Evolutionary conservation across 2,113 vertebrate species (phyloP), one percentile per base, ranked within the genome.

Genomic region (Stigmatopora nigra): DNA sequence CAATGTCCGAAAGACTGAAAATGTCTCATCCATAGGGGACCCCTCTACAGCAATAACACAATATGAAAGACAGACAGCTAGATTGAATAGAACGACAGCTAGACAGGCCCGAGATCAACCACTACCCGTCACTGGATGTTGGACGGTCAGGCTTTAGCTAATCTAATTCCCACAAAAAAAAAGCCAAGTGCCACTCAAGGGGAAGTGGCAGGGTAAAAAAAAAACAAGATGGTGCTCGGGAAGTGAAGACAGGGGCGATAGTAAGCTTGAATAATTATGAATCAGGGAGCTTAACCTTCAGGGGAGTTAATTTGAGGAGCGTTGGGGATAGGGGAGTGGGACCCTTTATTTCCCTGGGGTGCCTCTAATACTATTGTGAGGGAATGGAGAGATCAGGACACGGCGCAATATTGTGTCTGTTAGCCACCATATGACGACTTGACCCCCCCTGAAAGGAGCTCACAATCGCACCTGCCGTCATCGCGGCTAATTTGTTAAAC

Each of bases 221-320:
- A 76, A 78, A 70, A 69, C 67, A 71, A 61, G 25, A 31, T 31
- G 25, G 71, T 63, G 70, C 78, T 47, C 49, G 65, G 72, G 77
- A 73, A 70, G 77, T 71, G 75, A 75, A 67, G 64, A 69, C 61
- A 12, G 65, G 9, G 36, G 71, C 45, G 73, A 45, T 22, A 70
- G 68, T 77, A 81, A 77, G 77, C 84, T 82, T 88, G 87, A 90
- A 90, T 90, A 90, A 89, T 92, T 91, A 91, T 90, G 85, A 91
- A 89, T 87, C 87, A 83, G 76, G 84, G 78, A 87, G 85, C 86
- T 89, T 91, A 90, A 89, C 88, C 88, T 90, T 91, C 87, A 81
- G 83, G 89, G 83, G 87, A 92, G 87, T 92, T 92, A 89, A 92
- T 92, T 90, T 92, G 84, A 91, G 85, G 86, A 88, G 86, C 82